Conservation (phyloP, 2,797 vertebrate genomes). For the Pseudochaenichthys georgianus region DNA sequence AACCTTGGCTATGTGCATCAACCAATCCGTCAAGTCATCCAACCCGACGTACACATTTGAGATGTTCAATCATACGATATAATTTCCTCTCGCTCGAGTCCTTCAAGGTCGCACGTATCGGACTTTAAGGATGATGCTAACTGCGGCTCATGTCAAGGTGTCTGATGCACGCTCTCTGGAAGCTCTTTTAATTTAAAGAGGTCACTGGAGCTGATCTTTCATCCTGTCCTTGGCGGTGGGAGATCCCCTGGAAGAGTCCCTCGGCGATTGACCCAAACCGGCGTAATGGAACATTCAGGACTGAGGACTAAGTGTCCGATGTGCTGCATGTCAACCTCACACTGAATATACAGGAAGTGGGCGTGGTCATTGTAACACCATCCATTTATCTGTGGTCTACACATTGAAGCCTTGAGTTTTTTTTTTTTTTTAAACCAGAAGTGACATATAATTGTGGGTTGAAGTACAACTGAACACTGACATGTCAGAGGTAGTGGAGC, state of each 20-base stretch:
- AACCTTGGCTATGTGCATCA: constrained; percentile 64
- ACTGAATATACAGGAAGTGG: no score
- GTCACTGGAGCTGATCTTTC: constrained; percentile 34
- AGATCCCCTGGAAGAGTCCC: constrained; percentile 12
- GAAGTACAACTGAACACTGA: no score
- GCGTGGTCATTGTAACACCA: no score
- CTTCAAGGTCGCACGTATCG: constrained; percentile 62
- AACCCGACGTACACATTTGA: constrained; percentile 44
- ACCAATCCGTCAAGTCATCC: constrained; percentile 52
- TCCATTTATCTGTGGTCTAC: no score
- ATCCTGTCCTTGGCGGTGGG: constrained; percentile 44
- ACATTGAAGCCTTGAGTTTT: no score
- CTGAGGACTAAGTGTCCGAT: not conserved
- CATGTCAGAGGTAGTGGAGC: no score
- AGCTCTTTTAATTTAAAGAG: constrained; percentile 58
- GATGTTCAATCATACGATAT: constrained; percentile 46
- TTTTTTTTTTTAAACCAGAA: no score
- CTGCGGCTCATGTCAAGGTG: constrained; percentile 53
- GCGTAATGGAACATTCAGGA: constrained; percentile 6
- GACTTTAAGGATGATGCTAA: constrained; percentile 69
- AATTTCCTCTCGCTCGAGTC: constrained; percentile 44
- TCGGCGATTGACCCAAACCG: constrained; percentile 12
- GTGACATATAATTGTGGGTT: no score
- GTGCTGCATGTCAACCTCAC: not conserved
- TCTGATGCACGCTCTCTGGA: constrained; percentile 39